These are phyloP conservation scores for Megalonaias nervosa DNA, from an alignment of 1,140 invertebrate species.

Conservation along the genomic window DNA sequence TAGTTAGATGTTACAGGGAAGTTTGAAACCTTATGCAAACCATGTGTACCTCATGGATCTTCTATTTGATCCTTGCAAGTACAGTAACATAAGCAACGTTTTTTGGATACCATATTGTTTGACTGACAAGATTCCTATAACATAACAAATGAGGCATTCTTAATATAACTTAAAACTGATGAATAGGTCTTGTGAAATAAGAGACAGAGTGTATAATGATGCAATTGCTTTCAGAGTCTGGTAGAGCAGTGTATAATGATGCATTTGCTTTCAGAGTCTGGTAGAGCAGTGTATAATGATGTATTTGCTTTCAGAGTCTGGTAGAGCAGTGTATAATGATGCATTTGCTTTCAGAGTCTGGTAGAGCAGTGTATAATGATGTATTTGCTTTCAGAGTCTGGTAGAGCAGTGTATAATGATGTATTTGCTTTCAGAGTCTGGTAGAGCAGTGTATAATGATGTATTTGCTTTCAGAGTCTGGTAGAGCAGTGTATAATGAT, in stretches of 20 bases:
- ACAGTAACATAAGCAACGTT: no score
- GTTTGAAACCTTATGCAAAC: no score
- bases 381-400: conserved; percentile 76
- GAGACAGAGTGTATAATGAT: no score
- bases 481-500: conserved; percentile 52
- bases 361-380: conserved; percentile 52
- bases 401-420: conserved; percentile 52
- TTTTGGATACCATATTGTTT: no score
- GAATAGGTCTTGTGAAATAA: no score
- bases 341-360: conserved; percentile 76
- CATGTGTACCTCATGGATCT: no score
- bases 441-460: conserved; percentile 52
- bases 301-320: conserved; percentile 76
- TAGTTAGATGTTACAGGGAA: no score
- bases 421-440: conserved; percentile 76
- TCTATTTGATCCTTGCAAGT: no score
- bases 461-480: conserved; percentile 76
- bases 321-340: conserved; percentile 53
- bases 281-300: conserved; percentile 53
- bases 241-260: conserved; percentile 53
- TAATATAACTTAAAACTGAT: no score
- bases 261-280: conserved; percentile 76
- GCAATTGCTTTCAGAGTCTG: conserved; percentile 76
- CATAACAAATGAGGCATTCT: no score
- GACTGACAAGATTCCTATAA: no score